Conservation (phyloP, 2,113 vertebrate genomes). For the Embiotoca jacksoni region DNA sequence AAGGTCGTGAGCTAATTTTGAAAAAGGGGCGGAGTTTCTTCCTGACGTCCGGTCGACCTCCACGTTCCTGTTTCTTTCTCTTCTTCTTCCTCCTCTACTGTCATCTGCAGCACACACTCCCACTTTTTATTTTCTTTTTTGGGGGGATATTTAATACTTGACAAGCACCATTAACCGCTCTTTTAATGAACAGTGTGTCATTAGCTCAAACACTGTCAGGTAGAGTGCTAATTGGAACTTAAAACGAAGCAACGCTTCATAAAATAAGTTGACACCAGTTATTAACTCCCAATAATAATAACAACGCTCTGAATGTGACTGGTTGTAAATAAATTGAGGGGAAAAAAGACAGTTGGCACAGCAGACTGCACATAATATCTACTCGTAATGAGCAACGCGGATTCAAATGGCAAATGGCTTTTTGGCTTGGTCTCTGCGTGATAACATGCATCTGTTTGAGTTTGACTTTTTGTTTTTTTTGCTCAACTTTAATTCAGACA, state of each 20-base stretch:
- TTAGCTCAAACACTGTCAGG: slow-evolving; percentile 59
- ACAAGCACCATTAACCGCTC: slow-evolving; percentile 53
- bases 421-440: background rate
- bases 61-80: background rate
- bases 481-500: background rate
- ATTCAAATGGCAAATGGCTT: slow-evolving; percentile 33
- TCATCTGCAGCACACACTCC: slow-evolving; percentile 5
- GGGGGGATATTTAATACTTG: slow-evolving; percentile 42
- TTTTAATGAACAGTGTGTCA: slow-evolving; percentile 53
- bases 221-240: slow-evolving; percentile 50
- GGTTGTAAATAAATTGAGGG: slow-evolving; percentile 38
- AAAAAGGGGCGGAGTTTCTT: background rate
- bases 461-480: background rate
- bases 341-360: slow-evolving; percentile 26
- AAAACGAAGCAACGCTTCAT: slow-evolving; percentile 45
- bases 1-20: slow-evolving; percentile 74
- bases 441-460: background rate
- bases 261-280: slow-evolving; percentile 49
- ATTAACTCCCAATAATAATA: slow-evolving; percentile 62
- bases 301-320: slow-evolving; percentile 25
- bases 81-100: slow-evolving; percentile 18
- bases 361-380: slow-evolving; percentile 30
- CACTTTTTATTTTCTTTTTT: background rate
- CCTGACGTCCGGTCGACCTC: slow-evolving; percentile 39
- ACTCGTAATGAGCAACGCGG: slow-evolving; percentile 25